These are phyloP conservation scores for Galeopsomyia nigrocyanea DNA, from an alignment of 2,888 invertebrate species.

Conservation along the genomic window DNA sequence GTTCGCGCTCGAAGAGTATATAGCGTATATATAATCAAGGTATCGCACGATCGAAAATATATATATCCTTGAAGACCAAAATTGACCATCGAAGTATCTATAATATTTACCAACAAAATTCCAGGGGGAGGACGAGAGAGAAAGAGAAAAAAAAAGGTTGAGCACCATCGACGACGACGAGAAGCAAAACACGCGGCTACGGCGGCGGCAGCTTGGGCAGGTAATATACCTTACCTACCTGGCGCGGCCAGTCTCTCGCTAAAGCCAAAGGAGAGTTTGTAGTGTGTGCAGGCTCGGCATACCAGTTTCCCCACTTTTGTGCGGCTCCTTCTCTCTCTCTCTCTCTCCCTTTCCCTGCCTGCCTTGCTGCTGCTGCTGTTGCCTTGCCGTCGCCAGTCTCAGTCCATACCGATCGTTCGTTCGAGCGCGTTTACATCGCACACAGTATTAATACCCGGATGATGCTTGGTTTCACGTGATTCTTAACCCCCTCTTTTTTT, in stretches of 20 bases:
- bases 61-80: too few species aligned
- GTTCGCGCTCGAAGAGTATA: too few species aligned
- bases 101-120: too few species aligned
- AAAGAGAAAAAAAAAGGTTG: slow-evolving; percentile 50
- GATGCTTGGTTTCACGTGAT: too few species aligned
- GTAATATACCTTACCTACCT: slow-evolving; percentile 61
- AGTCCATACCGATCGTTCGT: slow-evolving; percentile 1
- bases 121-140: slow-evolving; percentile 21
- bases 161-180: slow-evolving; percentile 52
- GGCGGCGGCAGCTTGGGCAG: slow-evolving; percentile 55
- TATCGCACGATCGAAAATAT: too few species aligned
- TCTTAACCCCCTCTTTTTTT: too few species aligned
- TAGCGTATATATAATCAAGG: too few species aligned
- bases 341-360: slow-evolving; percentile 24
- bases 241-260: slow-evolving; percentile 52
- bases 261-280: slow-evolving; percentile 34
- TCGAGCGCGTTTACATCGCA: neutral
- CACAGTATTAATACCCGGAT: too few species aligned
- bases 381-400: too few species aligned
- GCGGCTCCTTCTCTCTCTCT: slow-evolving; percentile 16
- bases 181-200: too few species aligned
- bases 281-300: slow-evolving; percentile 41
- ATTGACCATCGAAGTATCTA: too few species aligned
- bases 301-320: slow-evolving; percentile 53
- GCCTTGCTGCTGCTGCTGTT: neutral